These are phyloP conservation scores for Lepidochrysops patricia DNA, from an alignment of 2,888 invertebrate genomes.

Conservation along the genomic window DNA sequence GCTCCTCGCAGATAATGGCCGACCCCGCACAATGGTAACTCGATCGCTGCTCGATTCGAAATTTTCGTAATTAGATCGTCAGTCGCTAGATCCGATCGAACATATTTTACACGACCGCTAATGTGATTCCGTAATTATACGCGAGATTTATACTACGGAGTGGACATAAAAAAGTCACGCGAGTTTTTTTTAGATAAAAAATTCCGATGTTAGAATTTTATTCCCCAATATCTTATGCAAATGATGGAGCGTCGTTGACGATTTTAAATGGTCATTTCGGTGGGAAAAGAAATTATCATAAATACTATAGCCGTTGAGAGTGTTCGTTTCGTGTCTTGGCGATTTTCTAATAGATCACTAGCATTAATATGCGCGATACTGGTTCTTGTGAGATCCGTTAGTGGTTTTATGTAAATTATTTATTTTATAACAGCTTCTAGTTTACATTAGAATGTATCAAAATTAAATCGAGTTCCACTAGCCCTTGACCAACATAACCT, in stretches of 20 bases:
- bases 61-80: constrained; percentile 12
- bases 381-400: constrained; percentile 71
- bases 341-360: constrained; percentile 73
- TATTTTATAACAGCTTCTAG: constrained; percentile 64
- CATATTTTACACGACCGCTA: not conserved
- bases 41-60: constrained; percentile 30
- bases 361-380: constrained; percentile 62
- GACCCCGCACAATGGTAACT: constrained; percentile 48
- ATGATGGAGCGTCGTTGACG: constrained; percentile 35
- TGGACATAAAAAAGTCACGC: constrained; percentile 13
- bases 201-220: constrained; percentile 31
- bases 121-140: constrained; percentile 14
- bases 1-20: constrained; percentile 44
- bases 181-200: constrained; percentile 17
- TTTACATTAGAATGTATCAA: constrained; percentile 58
- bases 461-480: constrained; percentile 27
- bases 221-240: constrained; percentile 39
- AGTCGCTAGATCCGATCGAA: not conserved
- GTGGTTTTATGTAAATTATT: constrained; percentile 70
- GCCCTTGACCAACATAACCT: constrained; percentile 27
- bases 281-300: constrained; percentile 52
- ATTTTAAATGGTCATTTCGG: constrained; percentile 36
- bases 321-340: constrained; percentile 43
- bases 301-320: constrained; percentile 43
- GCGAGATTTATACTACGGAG: constrained; percentile 9